Evolutionary conservation across 2,888 invertebrate species (phyloP), one percentile per base, ranked within the genome.

Genomic region (Hypena proboscidalis): DNA sequence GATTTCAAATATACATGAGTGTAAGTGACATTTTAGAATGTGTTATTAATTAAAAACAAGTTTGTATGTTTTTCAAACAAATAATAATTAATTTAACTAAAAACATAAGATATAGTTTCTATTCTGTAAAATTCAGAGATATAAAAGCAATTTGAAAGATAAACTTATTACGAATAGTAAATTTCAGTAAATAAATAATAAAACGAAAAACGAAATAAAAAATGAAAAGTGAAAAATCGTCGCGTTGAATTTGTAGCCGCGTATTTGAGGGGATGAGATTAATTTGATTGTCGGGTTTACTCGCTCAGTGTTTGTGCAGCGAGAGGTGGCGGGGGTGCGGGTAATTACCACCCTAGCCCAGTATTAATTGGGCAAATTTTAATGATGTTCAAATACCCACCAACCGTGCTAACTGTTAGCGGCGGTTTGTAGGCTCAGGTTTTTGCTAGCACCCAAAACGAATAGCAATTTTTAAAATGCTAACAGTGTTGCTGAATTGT

Each of bases 331-430:
- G 53, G 56, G 53, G 41, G 39, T 53, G 55, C 51, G 49, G 70
- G 51, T 79, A 77, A 80, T 80, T 78, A 76, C 74, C 70, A 66
- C 70, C 68, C 67, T 52, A 27, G 36, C 54, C 40, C 37, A 20
- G 67, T 77, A 76, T 81, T 84, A 81, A 84, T 84, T 83, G 83
- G 75, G 54, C 66, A 70, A 70, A 75, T 81, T 82, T 83, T 85
- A 83, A 85, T 84, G 80, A 81, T 78, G 67, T 74, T 61, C 80
- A 83, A 84, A 83, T 77, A 83, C 57, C 57, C 39, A 11, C 43
- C 39, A 49, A 55, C 54, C 56, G 43, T 53, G 53, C 39, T 60
- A 38, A 41, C 44, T 44, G 46, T 36, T 38, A 17, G 14, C 35
- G 42, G 39, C 52, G n/a, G n/a, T 41, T 42, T 44, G 39, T 22